Evolutionary conservation across 2,888 invertebrate genomes (phyloP).

Genomic region (Agriopis aurantiaria): DNA sequence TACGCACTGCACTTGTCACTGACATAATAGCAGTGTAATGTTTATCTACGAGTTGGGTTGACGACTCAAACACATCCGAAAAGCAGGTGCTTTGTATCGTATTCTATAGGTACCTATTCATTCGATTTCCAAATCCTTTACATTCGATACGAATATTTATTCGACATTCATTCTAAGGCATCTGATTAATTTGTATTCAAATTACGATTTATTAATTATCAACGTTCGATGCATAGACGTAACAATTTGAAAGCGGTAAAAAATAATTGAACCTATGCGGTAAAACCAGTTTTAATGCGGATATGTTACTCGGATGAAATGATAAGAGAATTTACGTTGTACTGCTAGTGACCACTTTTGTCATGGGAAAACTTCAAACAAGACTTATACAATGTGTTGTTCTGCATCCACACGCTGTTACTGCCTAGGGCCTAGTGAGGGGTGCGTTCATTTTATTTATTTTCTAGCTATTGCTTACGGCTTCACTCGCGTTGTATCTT

Average conservation of each 20-base stretch:
- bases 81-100: too few relatives aligned
- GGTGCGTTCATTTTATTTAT: too few relatives aligned
- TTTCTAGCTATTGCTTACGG: too few relatives aligned
- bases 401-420: neutral
- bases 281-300: constrained; percentile 17
- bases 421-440: too few relatives aligned
- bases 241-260: constrained; percentile 26
- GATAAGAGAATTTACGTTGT: constrained; percentile 3
- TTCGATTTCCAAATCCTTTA: neutral
- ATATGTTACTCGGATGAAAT: constrained; percentile 7
- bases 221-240: constrained; percentile 20
- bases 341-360: neutral
- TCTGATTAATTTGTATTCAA: constrained; percentile 11
- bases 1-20: too few relatives aligned
- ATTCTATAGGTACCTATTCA: too few relatives aligned
- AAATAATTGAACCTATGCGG: constrained; percentile 26
- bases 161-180: neutral
- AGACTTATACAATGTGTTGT: neutral
- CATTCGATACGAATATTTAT: neutral
- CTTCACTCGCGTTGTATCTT: too few relatives aligned
- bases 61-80: neutral
- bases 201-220: constrained; percentile 7
- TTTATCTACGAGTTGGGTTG: too few relatives aligned
- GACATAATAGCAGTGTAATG: too few relatives aligned
- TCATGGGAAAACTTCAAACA: neutral